Evolutionary conservation across 35 echinoderm and acorn worm genomes (phyloP), one percentile per base, ranked within the genome.

Genomic region (Stichopus chloronotus): DNA sequence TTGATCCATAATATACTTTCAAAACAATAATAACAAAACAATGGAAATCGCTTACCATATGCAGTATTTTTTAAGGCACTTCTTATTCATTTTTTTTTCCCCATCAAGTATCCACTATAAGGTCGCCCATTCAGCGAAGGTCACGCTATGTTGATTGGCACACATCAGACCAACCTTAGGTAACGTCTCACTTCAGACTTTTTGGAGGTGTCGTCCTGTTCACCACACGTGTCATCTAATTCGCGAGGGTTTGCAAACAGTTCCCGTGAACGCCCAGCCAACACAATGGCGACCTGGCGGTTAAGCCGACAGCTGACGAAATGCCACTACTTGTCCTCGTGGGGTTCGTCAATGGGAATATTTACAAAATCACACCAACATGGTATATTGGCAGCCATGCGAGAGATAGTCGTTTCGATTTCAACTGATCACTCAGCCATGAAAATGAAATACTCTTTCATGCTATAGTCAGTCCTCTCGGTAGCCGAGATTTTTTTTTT

Each of bases 331-430:
- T 74, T 74, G 12, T n/a, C 69, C 13, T 74, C 17, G 69, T 74
- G 69, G 69, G 30, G 69, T 74, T 74, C 17, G 69, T 14, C 61
- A 19, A 74, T 16, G 22, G 0, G 69, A 74, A 74, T 74, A 74
- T 74, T 74, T 74, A 74, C 69, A 74, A 74, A 43, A 74, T 74
- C 69, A 20, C 69, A 74, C 69, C 17, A 74, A 74, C 69, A 74
- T 21, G 69, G 17, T 74, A 74, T 74, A n/a, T 74, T 74, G 12
- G 19, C 69, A 74, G 69, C 22, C 69, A 74, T 74, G 69, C 69
- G 17, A 7, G 69, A 74, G 69, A 74, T n/a, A 74, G 69, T 65
- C 61, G 11, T 65, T 14, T 21, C 13, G 6, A 2, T 74, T 24
- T 74, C 69, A 74, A n/a, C 22, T 74, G 69, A 20, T 16, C 22